These are phyloP conservation scores for Pangasius macronema DNA, from an alignment of 2,797 vertebrate genomes.

Conservation along the genomic window DNA sequence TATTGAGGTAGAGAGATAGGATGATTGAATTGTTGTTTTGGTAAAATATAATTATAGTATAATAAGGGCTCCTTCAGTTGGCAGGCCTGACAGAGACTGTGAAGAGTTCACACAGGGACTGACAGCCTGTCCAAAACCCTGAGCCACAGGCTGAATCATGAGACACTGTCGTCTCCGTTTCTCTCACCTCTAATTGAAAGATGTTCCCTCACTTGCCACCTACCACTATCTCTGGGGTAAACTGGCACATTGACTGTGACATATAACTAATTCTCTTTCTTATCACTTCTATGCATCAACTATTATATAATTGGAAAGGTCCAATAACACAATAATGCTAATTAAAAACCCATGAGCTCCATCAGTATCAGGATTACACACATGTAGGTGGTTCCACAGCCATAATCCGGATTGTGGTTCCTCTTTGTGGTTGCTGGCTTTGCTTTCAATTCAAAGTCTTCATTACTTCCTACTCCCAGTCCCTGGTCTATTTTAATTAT, in stretches of 20 bases:
- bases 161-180: slow-evolving; percentile 8
- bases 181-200: slow-evolving; percentile 35
- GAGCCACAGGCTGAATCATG: slow-evolving; percentile 32
- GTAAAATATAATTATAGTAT: slow-evolving; percentile 33
- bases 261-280: slow-evolving; percentile 26
- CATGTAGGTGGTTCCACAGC: neutral
- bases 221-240: slow-evolving; percentile 24
- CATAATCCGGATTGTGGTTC: slow-evolving; percentile 4
- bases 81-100: slow-evolving; percentile 19
- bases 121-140: slow-evolving; percentile 21
- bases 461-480: slow-evolving; percentile 9
- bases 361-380: neutral
- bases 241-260: slow-evolving; percentile 8
- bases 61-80: slow-evolving; percentile 31
- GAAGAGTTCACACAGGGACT: slow-evolving; percentile 34
- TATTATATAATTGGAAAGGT: neutral
- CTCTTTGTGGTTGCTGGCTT: slow-evolving; percentile 10
- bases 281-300: slow-evolving; percentile 5
- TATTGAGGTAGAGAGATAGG: neutral
- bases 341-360: neutral
- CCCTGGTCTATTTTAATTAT: slow-evolving; percentile 38
- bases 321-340: neutral
- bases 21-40: slow-evolving; percentile 9
- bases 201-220: slow-evolving; percentile 22
- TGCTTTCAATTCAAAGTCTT: slow-evolving; percentile 3